Base-by-base conservation (phyloP, 2,888 invertebrate genomes). In the Coleophora deauratella region DNA sequence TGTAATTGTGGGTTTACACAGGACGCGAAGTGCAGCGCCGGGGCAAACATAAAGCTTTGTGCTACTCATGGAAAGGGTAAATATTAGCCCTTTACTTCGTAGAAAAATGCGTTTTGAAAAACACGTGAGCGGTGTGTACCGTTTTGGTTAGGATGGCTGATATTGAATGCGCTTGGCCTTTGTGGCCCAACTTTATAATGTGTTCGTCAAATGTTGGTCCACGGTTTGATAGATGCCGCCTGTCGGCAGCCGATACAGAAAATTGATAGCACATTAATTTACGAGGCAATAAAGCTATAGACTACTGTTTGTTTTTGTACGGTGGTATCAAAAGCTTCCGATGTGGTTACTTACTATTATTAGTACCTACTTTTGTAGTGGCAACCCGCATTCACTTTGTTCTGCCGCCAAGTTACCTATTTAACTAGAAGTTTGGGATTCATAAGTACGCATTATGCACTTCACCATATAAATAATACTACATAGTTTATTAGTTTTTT, bases 1-100 rank as follows among this genome's bases (percentile, higher is more conserved):
- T 75, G 76, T 81, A 67, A 75, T 69, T 72, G 62, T 49, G 54
- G 67, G 84, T 85, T 81, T 84, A 76, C 81, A 77, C 68, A 85
- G 84, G 84, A 84, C 66, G 65, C 74, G 70, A 79, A 84, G 82
- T 84, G 85, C 85, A 84, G 81, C 72, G 75, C 68, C 64, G 77
- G 58, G 69, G 64, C 77, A 84, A 85, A 85, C 77, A 79, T 72
- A 55, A 74, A 66, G 74, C 80, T 78, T 84, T 84, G 80, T 84
- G 75, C 76, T 78, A n/a, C n/a, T n/a, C 74, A 80, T 72, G 67
- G 72, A 67, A 67, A 71, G 70, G 65, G 78, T 71, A 72, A 85
- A 85, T 84, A 84, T 85, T 84, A 66, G 69, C 63, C 68, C 65
- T 75, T 70, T 68, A 66, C 70, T 84, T 82, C 84, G 72, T 54